Evolutionary conservation across 2,888 invertebrate genomes (phyloP).

Genomic region (Ormia ochracea): DNA sequence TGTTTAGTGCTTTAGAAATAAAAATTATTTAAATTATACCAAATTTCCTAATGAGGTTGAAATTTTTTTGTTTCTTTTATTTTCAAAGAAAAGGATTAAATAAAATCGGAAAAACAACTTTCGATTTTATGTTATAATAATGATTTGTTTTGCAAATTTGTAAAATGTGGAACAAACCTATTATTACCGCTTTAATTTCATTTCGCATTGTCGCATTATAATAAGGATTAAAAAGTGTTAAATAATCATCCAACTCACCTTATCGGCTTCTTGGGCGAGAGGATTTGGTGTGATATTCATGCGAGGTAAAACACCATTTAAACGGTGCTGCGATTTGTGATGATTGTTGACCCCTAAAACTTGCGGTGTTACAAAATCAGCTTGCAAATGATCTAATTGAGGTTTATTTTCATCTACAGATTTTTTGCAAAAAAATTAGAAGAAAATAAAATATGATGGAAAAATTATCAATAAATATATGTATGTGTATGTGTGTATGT

Average conservation of each 20-base stretch:
- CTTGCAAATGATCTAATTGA: slow-evolving; percentile 76
- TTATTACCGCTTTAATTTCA: neutral
- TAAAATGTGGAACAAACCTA: no score
- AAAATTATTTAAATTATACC: no score
- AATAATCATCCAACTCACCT: slow-evolving; percentile 66
- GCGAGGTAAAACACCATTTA: slow-evolving; percentile 75
- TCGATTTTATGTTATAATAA: no score
- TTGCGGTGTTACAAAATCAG: slow-evolving; percentile 73
- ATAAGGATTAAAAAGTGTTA: neutral
- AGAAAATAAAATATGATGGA: neutral
- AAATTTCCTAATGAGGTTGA: no score
- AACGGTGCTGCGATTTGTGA: slow-evolving; percentile 69
- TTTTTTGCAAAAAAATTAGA: neutral
- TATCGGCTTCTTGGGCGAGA: slow-evolving; percentile 75
- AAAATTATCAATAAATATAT: no score
- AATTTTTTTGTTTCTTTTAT: no score
- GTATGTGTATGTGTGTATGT: no score
- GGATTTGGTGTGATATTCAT: slow-evolving; percentile 77
- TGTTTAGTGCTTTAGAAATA: no score
- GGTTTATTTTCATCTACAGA: slow-evolving; percentile 75
- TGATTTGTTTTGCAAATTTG: no score
- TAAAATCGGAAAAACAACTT: no score
- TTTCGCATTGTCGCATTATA: neutral
- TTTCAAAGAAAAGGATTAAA: no score
- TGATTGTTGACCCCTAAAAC: slow-evolving; percentile 72